Evolutionary conservation across 1,140 invertebrate genomes (phyloP).

Genomic region (Oreohelix idahoensis): DNA sequence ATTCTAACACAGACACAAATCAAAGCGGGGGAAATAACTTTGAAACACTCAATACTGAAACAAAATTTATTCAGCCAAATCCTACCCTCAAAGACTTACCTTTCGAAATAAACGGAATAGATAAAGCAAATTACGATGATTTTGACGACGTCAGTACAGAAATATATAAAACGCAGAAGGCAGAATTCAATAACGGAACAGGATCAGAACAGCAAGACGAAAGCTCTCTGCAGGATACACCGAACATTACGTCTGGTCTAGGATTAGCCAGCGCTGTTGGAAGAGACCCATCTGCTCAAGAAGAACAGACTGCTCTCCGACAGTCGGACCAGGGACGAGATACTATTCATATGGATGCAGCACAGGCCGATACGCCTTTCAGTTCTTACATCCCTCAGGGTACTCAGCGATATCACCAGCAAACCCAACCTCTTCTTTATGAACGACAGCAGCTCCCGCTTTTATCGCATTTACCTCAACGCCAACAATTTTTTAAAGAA

Average conservation of each 20-base stretch:
- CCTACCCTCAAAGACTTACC: not conserved
- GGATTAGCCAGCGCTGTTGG: too few species aligned
- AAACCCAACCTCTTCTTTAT: not conserved
- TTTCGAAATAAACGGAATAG: not conserved
- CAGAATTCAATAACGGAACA: not conserved
- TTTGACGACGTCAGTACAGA: not conserved
- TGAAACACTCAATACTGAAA: not conserved
- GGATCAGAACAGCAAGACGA: too few species aligned
- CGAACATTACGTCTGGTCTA: too few species aligned
- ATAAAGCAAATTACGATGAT: not conserved
- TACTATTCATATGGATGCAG: not conserved
- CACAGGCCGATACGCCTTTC: not conserved
- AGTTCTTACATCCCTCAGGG: not conserved
- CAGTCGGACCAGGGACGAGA: not conserved
- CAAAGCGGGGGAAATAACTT: not conserved
- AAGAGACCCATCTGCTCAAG: not conserved
- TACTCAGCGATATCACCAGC: not conserved
- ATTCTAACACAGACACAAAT: not conserved
- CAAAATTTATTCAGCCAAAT: not conserved
- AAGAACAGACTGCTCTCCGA: not conserved
- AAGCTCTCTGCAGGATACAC: too few species aligned
- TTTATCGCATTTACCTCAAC: not conserved
- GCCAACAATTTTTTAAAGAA: not conserved
- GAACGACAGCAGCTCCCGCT: not conserved
- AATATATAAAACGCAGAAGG: not conserved